A percentile compares a stretch with the other conserved stretches of the same genome.
Evolutionary conservation across 2,888 invertebrate genomes (phyloP).

Genomic region (Tachystola acroxantha): DNA sequence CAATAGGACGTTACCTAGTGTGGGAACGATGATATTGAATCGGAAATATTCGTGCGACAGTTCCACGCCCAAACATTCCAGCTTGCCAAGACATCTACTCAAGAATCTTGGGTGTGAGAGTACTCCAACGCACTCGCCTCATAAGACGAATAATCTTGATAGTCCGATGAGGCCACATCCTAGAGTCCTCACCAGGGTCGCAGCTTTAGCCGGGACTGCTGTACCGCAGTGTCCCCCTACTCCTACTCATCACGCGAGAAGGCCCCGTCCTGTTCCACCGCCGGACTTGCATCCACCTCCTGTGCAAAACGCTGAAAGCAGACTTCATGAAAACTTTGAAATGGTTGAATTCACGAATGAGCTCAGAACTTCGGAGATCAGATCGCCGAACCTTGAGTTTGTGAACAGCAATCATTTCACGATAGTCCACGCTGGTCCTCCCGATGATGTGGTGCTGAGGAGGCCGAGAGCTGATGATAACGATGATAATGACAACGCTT

Average conservation of each 20-base stretch:
- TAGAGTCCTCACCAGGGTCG: conserved; percentile 78
- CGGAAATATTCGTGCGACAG: conserved; percentile 64
- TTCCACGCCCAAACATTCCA: conserved; percentile 65
- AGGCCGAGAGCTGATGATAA: conserved; percentile 50
- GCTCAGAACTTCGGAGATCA: conserved; percentile 68
- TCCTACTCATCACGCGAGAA: conserved; percentile 90
- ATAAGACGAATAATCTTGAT: conserved; percentile 42
- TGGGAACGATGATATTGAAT: conserved; percentile 65
- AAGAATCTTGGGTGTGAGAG: conserved; percentile 62
- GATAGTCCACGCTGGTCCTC: conserved; percentile 71
- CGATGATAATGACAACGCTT: conserved; percentile 64
- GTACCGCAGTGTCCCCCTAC: conserved; percentile 89
- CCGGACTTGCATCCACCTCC: conserved; percentile 76
- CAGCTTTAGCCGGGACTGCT: conserved; percentile 74
- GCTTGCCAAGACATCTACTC: conserved; percentile 61
- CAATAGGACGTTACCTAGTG: conserved; percentile 43
- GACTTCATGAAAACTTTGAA: conserved; percentile 58
- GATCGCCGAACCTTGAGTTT: conserved; percentile 75
- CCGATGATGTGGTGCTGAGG: conserved; percentile 67
- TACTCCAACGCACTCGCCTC: conserved; percentile 64
- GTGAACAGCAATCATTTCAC: conserved; percentile 77
- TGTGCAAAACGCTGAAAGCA: conserved; percentile 52
- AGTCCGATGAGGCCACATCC: conserved; percentile 80
- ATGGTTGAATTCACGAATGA: conserved; percentile 72
- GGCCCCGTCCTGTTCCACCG: conserved; percentile 79